phyloP scores from a whole-genome alignment of 2,888 invertebrate genomes.

The Apotomis capreana region DNA sequence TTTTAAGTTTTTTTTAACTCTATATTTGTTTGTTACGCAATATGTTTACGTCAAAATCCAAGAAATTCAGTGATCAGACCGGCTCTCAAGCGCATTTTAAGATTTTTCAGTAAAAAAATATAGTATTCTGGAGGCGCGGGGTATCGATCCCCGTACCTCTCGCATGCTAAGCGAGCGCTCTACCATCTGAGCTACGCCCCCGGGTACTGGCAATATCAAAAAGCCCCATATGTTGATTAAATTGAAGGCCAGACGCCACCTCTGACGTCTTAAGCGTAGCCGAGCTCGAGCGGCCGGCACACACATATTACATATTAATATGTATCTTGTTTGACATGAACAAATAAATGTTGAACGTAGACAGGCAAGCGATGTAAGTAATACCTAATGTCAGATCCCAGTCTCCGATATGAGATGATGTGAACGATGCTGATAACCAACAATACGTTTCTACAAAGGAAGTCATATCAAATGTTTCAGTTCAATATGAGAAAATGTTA shows the following conservation, averaged over 20 bases:
- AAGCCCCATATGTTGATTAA: constrained; percentile 2
- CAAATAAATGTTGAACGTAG: constrained; percentile 1
- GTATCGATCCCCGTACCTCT: constrained; percentile 84
- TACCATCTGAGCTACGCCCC: constrained; percentile 79
- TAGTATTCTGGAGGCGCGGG: constrained; percentile 47
- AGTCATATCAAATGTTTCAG: constrained; percentile 20
- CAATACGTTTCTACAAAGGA: constrained; percentile 20
- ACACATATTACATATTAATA: background rate
- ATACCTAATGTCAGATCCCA: constrained; percentile 1
- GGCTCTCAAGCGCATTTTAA: too few species aligned
- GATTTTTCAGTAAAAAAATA: background rate
- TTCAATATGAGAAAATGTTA: constrained; percentile 28
- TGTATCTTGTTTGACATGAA: background rate
- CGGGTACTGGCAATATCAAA: constrained; percentile 40
- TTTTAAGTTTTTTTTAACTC: too few species aligned
- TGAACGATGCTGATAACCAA: constrained; percentile 5
- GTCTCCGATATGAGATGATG: constrained; percentile 3
- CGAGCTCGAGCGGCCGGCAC: background rate
- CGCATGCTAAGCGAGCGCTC: constrained; percentile 81
- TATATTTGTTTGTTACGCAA: too few species aligned
- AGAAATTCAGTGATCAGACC: too few species aligned
- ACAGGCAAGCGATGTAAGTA: background rate
- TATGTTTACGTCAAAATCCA: too few species aligned
- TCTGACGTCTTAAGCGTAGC: background rate
- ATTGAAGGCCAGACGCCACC: background rate